phyloP scores from a whole-genome alignment of 2,888 invertebrate species.

The Parascotia fuliginaria region DNA sequence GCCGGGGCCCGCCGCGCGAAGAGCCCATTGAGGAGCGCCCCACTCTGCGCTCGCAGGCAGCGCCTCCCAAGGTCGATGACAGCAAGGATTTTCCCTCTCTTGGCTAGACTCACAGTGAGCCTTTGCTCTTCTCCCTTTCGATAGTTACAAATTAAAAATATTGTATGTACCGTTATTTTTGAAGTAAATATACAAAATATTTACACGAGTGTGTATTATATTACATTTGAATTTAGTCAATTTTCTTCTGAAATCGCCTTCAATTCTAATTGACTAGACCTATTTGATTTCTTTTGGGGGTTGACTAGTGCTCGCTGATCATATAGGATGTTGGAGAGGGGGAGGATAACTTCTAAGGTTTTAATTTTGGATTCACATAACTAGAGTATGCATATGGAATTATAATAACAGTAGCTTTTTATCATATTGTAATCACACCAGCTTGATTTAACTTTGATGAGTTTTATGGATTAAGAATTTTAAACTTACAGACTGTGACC shows the following conservation, averaged over 20 bases:
- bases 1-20: constrained; percentile 70
- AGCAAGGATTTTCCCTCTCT: constrained; percentile 98
- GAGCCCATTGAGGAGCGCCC: constrained; percentile 70
- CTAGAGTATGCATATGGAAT: constrained; percentile 71
- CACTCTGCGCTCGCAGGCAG: constrained; percentile 58
- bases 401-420: constrained; percentile 80
- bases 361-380: constrained; percentile 75
- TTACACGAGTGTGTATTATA: constrained; percentile 84
- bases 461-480: constrained; percentile 73
- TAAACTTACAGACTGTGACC: constrained; percentile 76
- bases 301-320: constrained; percentile 54
- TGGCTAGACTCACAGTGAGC: constrained; percentile 87
- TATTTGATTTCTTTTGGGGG: constrained; percentile 31
- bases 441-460: constrained; percentile 76
- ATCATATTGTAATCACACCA: constrained; percentile 78
- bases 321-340: constrained; percentile 61
- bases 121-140: constrained; percentile 76
- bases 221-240: constrained; percentile 68
- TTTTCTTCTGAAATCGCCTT: constrained; percentile 46
- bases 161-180: constrained; percentile 86
- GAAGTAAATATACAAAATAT: constrained; percentile 87
- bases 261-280: constrained; percentile 35
- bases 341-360: constrained; percentile 75
- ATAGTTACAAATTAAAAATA: constrained; percentile 83
- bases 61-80: constrained; percentile 96